Evolutionary conservation across 1,140 invertebrate species (phyloP).

Genomic region (Phymastichus coffea): DNA sequence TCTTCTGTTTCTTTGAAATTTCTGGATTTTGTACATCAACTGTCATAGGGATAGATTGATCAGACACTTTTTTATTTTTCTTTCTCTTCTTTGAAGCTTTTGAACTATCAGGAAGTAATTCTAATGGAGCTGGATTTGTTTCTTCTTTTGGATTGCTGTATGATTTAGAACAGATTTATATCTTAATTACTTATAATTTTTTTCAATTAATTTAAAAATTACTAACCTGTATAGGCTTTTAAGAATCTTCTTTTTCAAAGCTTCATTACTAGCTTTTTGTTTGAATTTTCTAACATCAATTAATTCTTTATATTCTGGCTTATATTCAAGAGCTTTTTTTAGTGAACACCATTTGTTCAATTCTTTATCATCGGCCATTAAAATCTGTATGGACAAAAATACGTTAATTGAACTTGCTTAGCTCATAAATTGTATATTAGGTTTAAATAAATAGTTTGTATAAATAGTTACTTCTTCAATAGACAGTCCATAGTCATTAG

Average conservation of each 20-base stretch:
- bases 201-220: neutral
- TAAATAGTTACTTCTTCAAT: conserved; percentile 74
- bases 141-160: conserved; percentile 28
- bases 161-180: conserved; percentile 24
- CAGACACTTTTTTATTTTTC: conserved; percentile 26
- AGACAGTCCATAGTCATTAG: conserved; percentile 90
- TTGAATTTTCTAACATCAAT: conserved; percentile 77
- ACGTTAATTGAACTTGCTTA: neutral
- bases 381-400: conserved; percentile 64
- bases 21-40: too few relatives aligned
- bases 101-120: too few relatives aligned
- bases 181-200: conserved; percentile 21
- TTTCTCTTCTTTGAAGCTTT: too few relatives aligned
- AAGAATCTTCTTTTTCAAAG: conserved; percentile 81
- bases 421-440: conserved; percentile 7
- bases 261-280: conserved; percentile 71
- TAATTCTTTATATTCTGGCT: conserved; percentile 75
- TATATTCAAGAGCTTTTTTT: conserved; percentile 83
- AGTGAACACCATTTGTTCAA: conserved; percentile 93
- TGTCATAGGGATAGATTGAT: neutral
- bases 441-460: conserved; percentile 9
- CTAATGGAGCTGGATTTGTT: too few relatives aligned
- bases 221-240: conserved; percentile 71
- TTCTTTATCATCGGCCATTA: conserved; percentile 87
- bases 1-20: too few relatives aligned